Evolutionary conservation across 2,113 vertebrate genomes (phyloP).

Genomic region (Microtus oregoni): DNA sequence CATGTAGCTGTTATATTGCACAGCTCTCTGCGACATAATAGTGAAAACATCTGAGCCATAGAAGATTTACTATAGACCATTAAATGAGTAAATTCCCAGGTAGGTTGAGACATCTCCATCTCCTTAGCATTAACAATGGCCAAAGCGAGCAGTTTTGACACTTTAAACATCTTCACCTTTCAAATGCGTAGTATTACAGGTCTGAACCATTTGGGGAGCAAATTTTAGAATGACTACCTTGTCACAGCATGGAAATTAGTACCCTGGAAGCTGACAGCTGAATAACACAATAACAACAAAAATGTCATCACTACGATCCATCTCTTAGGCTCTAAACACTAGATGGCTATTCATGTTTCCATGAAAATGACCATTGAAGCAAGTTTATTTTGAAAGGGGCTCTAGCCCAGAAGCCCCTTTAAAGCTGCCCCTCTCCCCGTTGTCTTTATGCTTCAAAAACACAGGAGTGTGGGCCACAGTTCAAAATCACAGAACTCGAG

Average conservation of each 20-base stretch:
- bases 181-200: slow-evolving; percentile 35
- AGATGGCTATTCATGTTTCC: slow-evolving; percentile 15
- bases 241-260: slow-evolving; percentile 54
- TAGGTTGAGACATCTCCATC: neutral
- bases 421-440: neutral
- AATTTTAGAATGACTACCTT: slow-evolving; percentile 33
- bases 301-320: neutral
- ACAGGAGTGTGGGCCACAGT: neutral
- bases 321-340: slow-evolving; percentile 10
- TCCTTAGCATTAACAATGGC: slow-evolving; percentile 38
- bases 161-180: slow-evolving; percentile 45
- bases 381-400: slow-evolving; percentile 49
- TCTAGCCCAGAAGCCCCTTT: neutral
- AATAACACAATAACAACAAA: slow-evolving; percentile 27
- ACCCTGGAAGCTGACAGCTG: neutral
- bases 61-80: slow-evolving; percentile 19
- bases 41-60: neutral
- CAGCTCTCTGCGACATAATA: neutral
- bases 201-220: slow-evolving; percentile 32
- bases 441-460: neutral
- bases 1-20: neutral
- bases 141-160: slow-evolving; percentile 61
- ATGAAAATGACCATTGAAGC: slow-evolving; percentile 52
- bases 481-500: neutral
- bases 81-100: slow-evolving; percentile 31